Percentiles rank a stretch among this genome's conserved stretches.
Conservation (phyloP, 1,140 invertebrate genomes). For the Orchesella cincta region DNA sequence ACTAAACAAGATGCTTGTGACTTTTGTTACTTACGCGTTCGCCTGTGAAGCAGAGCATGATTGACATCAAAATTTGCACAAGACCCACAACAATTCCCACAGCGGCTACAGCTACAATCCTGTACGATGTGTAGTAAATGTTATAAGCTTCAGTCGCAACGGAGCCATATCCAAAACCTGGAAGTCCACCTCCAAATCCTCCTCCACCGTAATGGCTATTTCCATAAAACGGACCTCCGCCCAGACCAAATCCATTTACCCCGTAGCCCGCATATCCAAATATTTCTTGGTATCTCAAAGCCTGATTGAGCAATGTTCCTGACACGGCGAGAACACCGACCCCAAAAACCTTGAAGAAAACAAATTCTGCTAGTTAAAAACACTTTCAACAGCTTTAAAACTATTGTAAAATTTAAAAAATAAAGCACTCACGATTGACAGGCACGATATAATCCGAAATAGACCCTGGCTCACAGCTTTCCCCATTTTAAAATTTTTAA, state of each 20-base stretch:
- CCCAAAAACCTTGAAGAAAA: constrained; percentile 30
- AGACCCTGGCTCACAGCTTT: constrained; percentile 3
- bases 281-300: constrained; percentile 32
- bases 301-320: constrained; percentile 36
- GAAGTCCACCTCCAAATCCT: background rate
- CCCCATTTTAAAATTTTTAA: constrained; percentile 13
- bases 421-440: constrained; percentile 3
- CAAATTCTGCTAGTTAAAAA: constrained; percentile 22
- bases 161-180: constrained; percentile 4
- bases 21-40: constrained; percentile 1
- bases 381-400: background rate
- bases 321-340: constrained; percentile 34
- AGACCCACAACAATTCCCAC: constrained; percentile 31
- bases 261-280: constrained; percentile 33
- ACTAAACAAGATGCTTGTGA: background rate
- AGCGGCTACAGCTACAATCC: constrained; percentile 31
- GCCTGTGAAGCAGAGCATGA: constrained; percentile 30
- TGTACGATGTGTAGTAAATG: constrained; percentile 24
- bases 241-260: background rate
- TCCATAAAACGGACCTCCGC: constrained; percentile 18
- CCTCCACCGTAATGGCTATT: background rate
- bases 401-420: background rate
- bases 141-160: constrained; percentile 15
- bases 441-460: background rate
- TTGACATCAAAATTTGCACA: constrained; percentile 31